phyloP scores from a whole-genome alignment of 2,888 invertebrate genomes.

The Andricus quercusramuli region DNA sequence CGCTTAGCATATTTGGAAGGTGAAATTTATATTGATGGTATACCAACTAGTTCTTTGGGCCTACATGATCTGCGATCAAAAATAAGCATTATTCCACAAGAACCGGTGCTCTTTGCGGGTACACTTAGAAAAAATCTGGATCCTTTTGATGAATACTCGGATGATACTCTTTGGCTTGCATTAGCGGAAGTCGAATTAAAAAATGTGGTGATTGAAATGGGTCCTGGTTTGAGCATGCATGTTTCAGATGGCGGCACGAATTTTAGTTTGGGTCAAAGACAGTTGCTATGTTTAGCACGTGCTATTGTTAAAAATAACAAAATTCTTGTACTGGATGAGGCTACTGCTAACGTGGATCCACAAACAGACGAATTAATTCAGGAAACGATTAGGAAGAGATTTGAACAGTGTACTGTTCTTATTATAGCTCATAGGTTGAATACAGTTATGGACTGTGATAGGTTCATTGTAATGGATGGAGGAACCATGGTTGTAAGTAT shows the following conservation, averaged over 20 bases:
- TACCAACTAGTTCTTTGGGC: constrained; percentile 82
- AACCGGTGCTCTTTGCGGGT: constrained; percentile 81
- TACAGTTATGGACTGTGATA: constrained; percentile 95
- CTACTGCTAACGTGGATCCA: constrained; percentile 94
- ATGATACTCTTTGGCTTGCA: constrained; percentile 78
- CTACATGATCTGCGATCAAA: constrained; percentile 82
- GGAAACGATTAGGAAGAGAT: constrained; percentile 89
- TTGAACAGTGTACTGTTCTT: constrained; percentile 90
- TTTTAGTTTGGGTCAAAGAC: constrained; percentile 93
- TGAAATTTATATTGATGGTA: constrained; percentile 84
- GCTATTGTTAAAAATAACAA: constrained; percentile 90
- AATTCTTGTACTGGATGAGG: constrained; percentile 93
- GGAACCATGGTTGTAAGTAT: constrained; percentile 83
- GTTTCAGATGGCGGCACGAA: constrained; percentile 85
- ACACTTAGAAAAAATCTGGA: constrained; percentile 84
- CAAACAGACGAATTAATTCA: constrained; percentile 91
- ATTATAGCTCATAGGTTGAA: constrained; percentile 95
- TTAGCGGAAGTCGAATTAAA: background rate
- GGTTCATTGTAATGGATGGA: constrained; percentile 91
- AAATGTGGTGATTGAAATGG: background rate
- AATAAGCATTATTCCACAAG: constrained; percentile 84
- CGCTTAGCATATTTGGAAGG: constrained; percentile 85
- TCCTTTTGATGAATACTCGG: constrained; percentile 82
- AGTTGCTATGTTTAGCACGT: constrained; percentile 91
- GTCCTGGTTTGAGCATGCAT: background rate